These are phyloP conservation scores for Nibea albiflora DNA, from an alignment of 2,113 vertebrate species.

Conservation along the genomic window DNA sequence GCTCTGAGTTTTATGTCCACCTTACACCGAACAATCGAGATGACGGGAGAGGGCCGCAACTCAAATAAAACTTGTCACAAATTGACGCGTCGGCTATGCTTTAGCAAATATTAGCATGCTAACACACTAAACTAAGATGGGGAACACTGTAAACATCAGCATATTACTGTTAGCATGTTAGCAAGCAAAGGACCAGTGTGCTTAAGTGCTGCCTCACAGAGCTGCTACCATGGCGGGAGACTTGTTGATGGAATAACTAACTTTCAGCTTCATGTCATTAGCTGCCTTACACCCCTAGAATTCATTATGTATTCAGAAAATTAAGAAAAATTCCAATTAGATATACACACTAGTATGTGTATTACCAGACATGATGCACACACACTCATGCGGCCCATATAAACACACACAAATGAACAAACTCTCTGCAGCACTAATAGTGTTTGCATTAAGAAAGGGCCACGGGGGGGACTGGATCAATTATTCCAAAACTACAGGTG, in stretches of 20 bases:
- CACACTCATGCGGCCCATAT: background rate
- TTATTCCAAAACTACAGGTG: constrained; percentile 73
- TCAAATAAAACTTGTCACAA: too few species aligned
- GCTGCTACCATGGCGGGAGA: too few species aligned
- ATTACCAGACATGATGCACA: constrained; percentile 2
- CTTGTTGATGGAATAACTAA: background rate
- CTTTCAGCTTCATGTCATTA: background rate
- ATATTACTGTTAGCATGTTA: background rate
- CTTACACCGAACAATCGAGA: too few species aligned
- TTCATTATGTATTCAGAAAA: background rate
- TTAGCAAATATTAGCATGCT: background rate
- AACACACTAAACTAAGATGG: background rate
- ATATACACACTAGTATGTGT: background rate
- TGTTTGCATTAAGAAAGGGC: constrained; percentile 57
- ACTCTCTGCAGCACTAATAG: constrained; percentile 28
- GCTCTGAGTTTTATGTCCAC: too few species aligned
- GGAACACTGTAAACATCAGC: background rate
- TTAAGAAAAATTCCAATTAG: background rate
- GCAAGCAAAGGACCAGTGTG: too few species aligned
- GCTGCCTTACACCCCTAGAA: background rate
- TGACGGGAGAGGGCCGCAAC: too few species aligned
- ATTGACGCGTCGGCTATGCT: background rate
- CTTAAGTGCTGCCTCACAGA: too few species aligned
- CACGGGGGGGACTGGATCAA: constrained; percentile 61
- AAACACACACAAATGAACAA: constrained; percentile 21